Evolutionary conservation across 2,797 vertebrate species (phyloP).

Genomic region (Bufotes viridis): DNA sequence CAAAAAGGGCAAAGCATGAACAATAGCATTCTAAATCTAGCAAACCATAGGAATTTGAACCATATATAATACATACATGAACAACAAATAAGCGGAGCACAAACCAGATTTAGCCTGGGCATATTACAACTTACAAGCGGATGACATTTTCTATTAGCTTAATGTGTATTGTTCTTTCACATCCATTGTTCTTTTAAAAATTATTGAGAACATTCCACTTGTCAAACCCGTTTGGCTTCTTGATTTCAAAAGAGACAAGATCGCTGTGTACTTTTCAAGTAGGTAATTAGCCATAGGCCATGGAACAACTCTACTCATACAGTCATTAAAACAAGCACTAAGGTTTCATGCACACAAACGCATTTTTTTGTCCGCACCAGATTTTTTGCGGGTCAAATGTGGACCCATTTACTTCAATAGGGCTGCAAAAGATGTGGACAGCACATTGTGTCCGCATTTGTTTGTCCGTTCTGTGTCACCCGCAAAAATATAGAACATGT

Average conservation of each 20-base stretch:
- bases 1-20: background rate
- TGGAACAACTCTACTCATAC: background rate
- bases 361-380: too few relatives aligned
- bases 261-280: background rate
- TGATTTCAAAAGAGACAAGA: background rate
- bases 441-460: too few relatives aligned
- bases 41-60: background rate
- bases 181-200: background rate
- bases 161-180: background rate
- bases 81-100: background rate
- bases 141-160: background rate
- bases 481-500: too few relatives aligned
- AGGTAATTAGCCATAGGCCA: background rate
- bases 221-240: background rate
- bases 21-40: background rate
- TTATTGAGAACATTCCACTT: background rate
- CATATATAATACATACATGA: background rate
- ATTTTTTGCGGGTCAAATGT: too few relatives aligned
- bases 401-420: too few relatives aligned
- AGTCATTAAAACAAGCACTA: background rate
- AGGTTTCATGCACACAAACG: background rate
- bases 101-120: background rate
- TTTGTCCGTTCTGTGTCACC: too few relatives aligned
- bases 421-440: too few relatives aligned
- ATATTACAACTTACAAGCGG: background rate